These are phyloP conservation scores for Hippocampus barbouri DNA, from an alignment of 2,113 vertebrate genomes.

Conservation along the genomic window DNA sequence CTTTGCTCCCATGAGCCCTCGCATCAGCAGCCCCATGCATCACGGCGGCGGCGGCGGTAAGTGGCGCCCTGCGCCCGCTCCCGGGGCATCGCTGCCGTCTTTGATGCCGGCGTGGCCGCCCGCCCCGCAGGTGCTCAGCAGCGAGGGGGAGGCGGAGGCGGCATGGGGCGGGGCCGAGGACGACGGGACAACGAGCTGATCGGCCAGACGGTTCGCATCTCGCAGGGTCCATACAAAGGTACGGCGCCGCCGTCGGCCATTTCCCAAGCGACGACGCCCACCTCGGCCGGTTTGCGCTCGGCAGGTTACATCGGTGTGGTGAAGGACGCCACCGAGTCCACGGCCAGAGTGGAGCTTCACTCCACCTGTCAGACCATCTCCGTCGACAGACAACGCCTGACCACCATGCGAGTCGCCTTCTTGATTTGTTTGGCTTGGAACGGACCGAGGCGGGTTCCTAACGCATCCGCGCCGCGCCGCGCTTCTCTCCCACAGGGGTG, in stretches of 20 bases:
- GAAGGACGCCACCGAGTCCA: constrained; percentile 92
- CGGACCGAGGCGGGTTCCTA: no score
- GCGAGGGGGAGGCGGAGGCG: constrained; percentile 70
- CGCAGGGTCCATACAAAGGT: constrained; percentile 96
- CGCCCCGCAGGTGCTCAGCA: constrained; percentile 59
- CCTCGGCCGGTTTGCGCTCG: background rate
- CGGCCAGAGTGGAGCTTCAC: constrained; percentile 87
- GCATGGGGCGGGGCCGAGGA: constrained; percentile 84
- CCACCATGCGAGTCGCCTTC: constrained; percentile 76
- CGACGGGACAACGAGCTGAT: constrained; percentile 91
- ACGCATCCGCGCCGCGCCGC: no score
- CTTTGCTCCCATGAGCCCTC: constrained; percentile 90
- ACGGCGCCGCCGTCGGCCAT: background rate
- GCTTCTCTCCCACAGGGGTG: constrained; percentile 67
- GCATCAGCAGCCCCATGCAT: constrained; percentile 94
- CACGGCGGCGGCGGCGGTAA: constrained; percentile 83
- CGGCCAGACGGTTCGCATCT: constrained; percentile 92
- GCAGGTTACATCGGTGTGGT: constrained; percentile 92
- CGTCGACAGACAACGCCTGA: constrained; percentile 87
- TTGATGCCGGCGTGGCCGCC: background rate
- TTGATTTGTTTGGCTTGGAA: background rate
- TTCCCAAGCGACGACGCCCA: no score
- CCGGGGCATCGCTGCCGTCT: background rate
- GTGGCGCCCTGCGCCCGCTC: background rate
- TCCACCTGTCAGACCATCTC: constrained; percentile 97